Evolutionary conservation across 2,888 invertebrate species (phyloP), one percentile per base, ranked within the genome.

Genomic region (Cosmia trapezina): DNA sequence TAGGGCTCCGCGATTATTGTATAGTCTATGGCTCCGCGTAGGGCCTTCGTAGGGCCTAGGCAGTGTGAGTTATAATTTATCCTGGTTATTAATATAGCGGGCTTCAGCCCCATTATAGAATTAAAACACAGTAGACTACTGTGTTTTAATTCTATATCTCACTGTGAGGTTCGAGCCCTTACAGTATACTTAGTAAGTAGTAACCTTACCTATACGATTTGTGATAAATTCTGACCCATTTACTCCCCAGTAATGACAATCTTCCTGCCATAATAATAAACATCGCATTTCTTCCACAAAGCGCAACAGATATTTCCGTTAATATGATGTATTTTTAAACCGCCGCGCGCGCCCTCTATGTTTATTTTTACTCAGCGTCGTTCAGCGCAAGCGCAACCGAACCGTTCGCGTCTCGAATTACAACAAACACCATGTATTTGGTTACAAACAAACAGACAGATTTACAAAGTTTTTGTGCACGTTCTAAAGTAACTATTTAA

Each of bases 391-490:
- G 71, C 86, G 82, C 78, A 77, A 64, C 69, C 84, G 65, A 80
- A 76, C 64, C 73, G 81, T 57, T 62, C 73, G 66, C 76, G 74
- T 77, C 62, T 86, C 85, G 62, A 70, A 71, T 87, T 87, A 82
- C 84, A 78, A 76, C 73, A 83, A 87, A 82, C 85, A 82, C 78
- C 75, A 60, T 72, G 81, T 87, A 83, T 87, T 87, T 76, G 63
- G 83, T 87, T 87, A 83, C 86, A 82, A 74, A 83, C 84, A 86
- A 83, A 86, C 84, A 79, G 62, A 86, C 66, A 83, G 51, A 78
- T 72, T 45, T 78, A 70, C 66, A 62, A 53, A 76, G 79, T 86
- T 84, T 87, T 87, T 87, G 72, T 87, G 57, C 65, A 66, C 63
- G 51, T 73, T 81, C 56, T 73, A 43, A 81, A 73, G 71, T 77